Conservation (phyloP, 2,888 invertebrate species). For the Amphipyra berbera region DNA sequence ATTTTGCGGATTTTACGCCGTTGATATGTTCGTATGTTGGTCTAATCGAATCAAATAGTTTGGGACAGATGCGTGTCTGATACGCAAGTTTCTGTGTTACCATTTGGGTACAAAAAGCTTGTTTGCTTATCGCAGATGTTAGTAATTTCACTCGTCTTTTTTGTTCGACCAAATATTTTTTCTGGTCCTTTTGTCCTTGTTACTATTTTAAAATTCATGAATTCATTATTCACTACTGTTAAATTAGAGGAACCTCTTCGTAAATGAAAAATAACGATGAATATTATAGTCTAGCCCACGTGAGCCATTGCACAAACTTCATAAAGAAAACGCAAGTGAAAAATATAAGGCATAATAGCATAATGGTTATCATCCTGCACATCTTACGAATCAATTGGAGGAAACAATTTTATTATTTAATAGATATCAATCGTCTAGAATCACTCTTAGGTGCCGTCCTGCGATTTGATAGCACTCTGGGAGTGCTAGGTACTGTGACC, state of each 20-base stretch:
- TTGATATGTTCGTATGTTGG: slow-evolving; percentile 50
- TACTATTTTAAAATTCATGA: no score
- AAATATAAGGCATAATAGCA: slow-evolving; percentile 35
- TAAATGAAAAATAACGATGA: no score
- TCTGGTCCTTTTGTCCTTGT: background rate
- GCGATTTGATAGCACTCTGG: slow-evolving; percentile 29
- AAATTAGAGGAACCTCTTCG: no score
- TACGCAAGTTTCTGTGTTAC: slow-evolving; percentile 39
- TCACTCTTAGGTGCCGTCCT: slow-evolving; percentile 24
- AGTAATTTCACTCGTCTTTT: slow-evolving; percentile 7
- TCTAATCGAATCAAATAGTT: slow-evolving; percentile 62
- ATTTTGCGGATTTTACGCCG: slow-evolving; percentile 56
- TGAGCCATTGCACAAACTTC: slow-evolving; percentile 4
- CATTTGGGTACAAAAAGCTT: slow-evolving; percentile 18
- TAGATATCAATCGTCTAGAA: slow-evolving; percentile 40
- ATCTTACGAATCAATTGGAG: slow-evolving; percentile 57
- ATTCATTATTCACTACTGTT: no score
- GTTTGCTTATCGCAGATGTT: slow-evolving; percentile 29
- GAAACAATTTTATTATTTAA: slow-evolving; percentile 55
- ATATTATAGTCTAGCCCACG: background rate
- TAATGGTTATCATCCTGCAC: slow-evolving; percentile 52
- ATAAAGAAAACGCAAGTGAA: slow-evolving; percentile 44
- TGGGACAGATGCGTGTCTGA: slow-evolving; percentile 47
- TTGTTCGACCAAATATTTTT: slow-evolving; percentile 3
- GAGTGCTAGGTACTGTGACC: slow-evolving; percentile 20